These are phyloP conservation scores for Drosophila leontia DNA, from an alignment of 1,140 invertebrate species.

Conservation along the genomic window DNA sequence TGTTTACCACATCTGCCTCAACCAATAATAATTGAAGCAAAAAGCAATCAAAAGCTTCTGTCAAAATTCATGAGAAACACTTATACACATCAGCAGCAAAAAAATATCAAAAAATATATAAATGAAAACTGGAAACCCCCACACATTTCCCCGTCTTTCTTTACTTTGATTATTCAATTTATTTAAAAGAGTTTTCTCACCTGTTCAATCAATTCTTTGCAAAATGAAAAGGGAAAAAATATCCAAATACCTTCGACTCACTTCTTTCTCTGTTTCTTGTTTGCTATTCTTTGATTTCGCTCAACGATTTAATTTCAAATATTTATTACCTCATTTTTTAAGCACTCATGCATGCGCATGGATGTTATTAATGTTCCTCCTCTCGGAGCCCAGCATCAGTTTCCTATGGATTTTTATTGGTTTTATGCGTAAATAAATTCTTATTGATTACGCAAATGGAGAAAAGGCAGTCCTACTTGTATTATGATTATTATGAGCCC, in stretches of 20 bases:
- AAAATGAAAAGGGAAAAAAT: not conserved
- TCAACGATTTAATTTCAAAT: slow-evolving; percentile 55
- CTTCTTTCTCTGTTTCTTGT: slow-evolving; percentile 4
- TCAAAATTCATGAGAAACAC: slow-evolving; percentile 12
- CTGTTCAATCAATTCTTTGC: slow-evolving; percentile 43
- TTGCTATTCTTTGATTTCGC: slow-evolving; percentile 52
- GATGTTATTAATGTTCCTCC: slow-evolving; percentile 11
- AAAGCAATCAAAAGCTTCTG: not conserved
- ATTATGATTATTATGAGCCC: slow-evolving; percentile 58
- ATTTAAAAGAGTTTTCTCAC: slow-evolving; percentile 51
- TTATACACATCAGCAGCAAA: not conserved
- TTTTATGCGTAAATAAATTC: slow-evolving; percentile 61
- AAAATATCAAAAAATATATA: slow-evolving; percentile 1
- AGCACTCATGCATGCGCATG: not conserved
- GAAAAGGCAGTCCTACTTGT: slow-evolving; percentile 13
- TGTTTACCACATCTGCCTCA: not conserved
- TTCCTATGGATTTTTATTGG: slow-evolving; percentile 50
- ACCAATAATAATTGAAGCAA: not conserved
- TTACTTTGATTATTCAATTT: slow-evolving; percentile 35
- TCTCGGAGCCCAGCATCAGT: slow-evolving; percentile 15
- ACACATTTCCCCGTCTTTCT: slow-evolving; percentile 12
- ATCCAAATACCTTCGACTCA: slow-evolving; percentile 13
- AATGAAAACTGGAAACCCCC: not conserved
- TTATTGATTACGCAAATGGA: slow-evolving; percentile 64
- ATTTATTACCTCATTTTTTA: slow-evolving; percentile 55